Percentiles rank a stretch among this genome's conserved stretches.
Evolutionary conservation across 2,113 vertebrate genomes (phyloP).

Genomic region (Ardeotis arabs): DNA sequence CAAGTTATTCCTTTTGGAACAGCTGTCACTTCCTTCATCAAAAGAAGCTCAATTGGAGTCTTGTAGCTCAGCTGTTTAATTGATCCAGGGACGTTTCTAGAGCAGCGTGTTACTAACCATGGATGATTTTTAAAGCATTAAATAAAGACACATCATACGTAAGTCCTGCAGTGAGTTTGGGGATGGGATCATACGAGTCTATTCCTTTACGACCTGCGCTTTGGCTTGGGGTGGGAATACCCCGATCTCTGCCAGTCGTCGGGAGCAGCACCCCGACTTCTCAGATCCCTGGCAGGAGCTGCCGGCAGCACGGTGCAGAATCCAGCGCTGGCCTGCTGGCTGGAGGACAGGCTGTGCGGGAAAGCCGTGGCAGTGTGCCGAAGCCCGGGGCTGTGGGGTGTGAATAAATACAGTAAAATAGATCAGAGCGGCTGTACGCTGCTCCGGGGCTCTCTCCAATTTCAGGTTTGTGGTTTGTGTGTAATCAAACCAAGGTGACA

Average conservation of each 20-base stretch:
- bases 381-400: neutral
- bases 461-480: neutral
- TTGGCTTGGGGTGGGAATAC: accelerated
- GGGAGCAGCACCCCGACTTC: neutral
- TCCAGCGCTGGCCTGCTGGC: neutral
- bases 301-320: neutral
- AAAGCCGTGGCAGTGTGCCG: accelerated
- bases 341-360: neutral
- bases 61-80: neutral
- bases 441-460: neutral
- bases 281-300: neutral
- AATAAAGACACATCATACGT: accelerated
- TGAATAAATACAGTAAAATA: neutral
- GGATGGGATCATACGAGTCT: neutral
- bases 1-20: neutral
- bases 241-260: accelerated
- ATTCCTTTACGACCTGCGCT: neutral
- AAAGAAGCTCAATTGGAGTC: neutral
- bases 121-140: neutral
- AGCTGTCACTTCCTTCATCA: neutral
- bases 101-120: neutral
- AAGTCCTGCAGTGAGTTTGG: neutral
- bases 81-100: neutral
- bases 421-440: accelerated
- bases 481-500: neutral